Base-by-base conservation (phyloP, 2,797 vertebrate species). In the Syndactyla subalaris region DNA sequence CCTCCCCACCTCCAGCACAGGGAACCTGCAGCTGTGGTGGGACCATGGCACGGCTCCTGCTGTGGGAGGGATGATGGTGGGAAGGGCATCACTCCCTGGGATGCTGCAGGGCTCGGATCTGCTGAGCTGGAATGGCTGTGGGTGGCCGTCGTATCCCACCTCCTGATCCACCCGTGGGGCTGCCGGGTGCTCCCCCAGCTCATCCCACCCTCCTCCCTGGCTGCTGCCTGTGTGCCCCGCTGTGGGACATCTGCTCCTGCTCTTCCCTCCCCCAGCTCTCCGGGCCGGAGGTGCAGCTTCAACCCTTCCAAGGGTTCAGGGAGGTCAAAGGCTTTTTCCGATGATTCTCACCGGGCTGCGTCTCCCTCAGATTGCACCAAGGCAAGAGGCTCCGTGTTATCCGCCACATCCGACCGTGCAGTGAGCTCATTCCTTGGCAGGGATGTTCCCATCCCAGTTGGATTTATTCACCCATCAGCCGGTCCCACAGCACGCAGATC, bases 271-370 rank as follows among this genome's bases (percentile, higher is more conserved):
- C 17, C 3, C 39, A 23, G 80, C 86, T 82, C 46, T 15, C 30
- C 22, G 1, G 85, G 81, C 63, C 16, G 34, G 84, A 96, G 72
- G 52, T 61, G 61, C 85, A 59, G 62, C 72, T 65, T 88, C 89
- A 65, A 12, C 51, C 41, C 63, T 72, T 71, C 91, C 15, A 0
- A 54, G 46, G 36, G 70, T 75, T 81, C 82, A 80, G 76, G 76
- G 39, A 95, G 92, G 91, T 94, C 93, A 91, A 78, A 93, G 88
- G 2, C 72, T 85, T 90, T 71, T 94, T 58, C 79, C 49, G 15
- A 4, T 7, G 41, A 52, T 45, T 93, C 85, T 71, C 80, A 21
- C 57, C 0, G 1, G 82, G 90, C 83, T 55, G 76, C 1, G 2
- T 21, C 90, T 87, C 63, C 46, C 80, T 58, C 24, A 1, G 41